Conservation (phyloP, 2,113 vertebrate species). For the Sapayoa aenigma region DNA sequence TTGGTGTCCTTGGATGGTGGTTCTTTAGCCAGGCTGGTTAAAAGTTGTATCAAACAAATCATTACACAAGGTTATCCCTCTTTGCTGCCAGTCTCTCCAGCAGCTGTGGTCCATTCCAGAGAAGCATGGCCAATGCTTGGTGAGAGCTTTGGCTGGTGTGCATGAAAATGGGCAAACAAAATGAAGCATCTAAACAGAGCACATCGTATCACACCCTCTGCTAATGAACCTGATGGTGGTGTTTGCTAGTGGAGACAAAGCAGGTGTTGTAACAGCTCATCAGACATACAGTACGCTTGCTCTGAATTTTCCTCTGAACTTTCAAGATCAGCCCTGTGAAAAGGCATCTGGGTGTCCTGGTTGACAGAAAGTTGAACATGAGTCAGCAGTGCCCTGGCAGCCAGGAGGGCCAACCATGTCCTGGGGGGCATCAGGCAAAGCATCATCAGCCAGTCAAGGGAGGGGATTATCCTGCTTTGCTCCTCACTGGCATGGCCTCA, state of each 20-base stretch:
- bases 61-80: neutral
- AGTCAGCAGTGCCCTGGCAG: neutral
- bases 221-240: neutral
- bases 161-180: neutral
- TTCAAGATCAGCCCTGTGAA: neutral
- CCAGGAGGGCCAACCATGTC: neutral
- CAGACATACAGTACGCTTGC: neutral
- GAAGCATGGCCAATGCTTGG: neutral
- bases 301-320: neutral
- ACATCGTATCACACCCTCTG: neutral
- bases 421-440: neutral
- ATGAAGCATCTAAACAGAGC: neutral
- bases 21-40: neutral
- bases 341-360: neutral
- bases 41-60: neutral
- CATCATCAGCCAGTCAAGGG: fast-evolving
- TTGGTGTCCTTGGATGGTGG: neutral
- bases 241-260: neutral
- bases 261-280: neutral
- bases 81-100: neutral
- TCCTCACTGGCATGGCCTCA: neutral
- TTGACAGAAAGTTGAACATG: fast-evolving
- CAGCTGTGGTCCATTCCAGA: neutral
- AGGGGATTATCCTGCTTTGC: neutral
- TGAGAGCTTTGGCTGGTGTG: neutral